Base-by-base conservation (phyloP, 92 coral and sea anemone genomes). In the Parazoanthus darwini region DNA sequence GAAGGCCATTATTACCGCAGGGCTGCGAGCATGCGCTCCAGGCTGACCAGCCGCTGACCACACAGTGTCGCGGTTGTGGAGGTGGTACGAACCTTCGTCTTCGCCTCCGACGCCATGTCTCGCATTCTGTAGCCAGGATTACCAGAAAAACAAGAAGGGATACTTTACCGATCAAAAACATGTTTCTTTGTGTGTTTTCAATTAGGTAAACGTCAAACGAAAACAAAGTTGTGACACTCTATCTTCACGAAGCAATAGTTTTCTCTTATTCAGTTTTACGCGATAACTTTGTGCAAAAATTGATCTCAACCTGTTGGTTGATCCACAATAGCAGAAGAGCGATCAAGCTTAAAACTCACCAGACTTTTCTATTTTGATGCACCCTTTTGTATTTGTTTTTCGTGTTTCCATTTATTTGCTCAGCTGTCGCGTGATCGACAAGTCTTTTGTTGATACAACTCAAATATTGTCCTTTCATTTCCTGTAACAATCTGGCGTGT, bases 1-100 rank as follows among this genome's bases (percentile, higher is more conserved):
- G 86, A 46, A 74, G 79, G 7, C 94, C 94, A 29, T 82, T 85
- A 71, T 89, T 89, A 3, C 94, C 94, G 81, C 94, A 92, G 38
- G 77, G 90, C 39, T 89, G 90, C 6, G 85, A 72, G 89, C 94
- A 92, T 70, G 80, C 86, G 59, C 86, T 82, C 90, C 90, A 92
- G 16, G 44, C 10, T 9, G 92, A 77, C 92, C 92, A 92, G 14
- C 42, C 15, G 38, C 78, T 38, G 29, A 82, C 90, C 35, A 15
- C 63, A 76, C 94, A 89, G 77, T 89, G 67, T 44, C 72, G 78
- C 6, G 92, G 85, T 3, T 88, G 79, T 14, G 92, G 88, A 4
- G 92, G 90, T 5, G 91, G 88, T 8, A 79, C 26, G 22, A 79
- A 14, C 6, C 85, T 39, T 3, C 92, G 81, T 29, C 92, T 63